Evolutionary conservation across 1,140 invertebrate genomes (phyloP).

Genomic region (Ceratina australensis): DNA sequence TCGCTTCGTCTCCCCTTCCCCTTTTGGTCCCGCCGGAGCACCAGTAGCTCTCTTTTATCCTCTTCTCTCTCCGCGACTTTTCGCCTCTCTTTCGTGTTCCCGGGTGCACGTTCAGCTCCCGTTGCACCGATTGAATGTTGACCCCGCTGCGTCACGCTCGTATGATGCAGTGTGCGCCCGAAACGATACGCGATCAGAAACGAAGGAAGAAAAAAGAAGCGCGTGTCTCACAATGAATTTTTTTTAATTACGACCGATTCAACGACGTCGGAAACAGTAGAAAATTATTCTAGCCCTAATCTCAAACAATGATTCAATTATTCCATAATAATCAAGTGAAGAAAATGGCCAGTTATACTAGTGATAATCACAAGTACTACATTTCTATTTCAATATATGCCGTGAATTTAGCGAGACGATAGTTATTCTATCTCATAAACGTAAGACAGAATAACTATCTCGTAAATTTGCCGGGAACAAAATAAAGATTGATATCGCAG

Average conservation of each 20-base stretch:
- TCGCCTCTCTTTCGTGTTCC: conserved; percentile 25
- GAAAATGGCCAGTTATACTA: no score
- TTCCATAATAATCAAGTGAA: no score
- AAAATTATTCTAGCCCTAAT: neutral
- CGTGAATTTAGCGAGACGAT: no score
- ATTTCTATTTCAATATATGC: no score
- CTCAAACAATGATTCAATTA: neutral
- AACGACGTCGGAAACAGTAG: neutral
- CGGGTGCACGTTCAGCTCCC: conserved; percentile 39
- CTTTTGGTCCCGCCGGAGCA: neutral
- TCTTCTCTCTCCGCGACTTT: conserved; percentile 1
- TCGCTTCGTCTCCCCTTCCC: neutral
- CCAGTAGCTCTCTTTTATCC: conserved; percentile 33
- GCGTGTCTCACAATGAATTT: neutral
- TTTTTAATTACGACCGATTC: no score
- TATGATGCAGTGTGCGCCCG: conserved; percentile 30
- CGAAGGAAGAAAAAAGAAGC: neutral
- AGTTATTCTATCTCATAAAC: no score
- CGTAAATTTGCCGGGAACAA: neutral
- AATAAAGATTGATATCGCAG: neutral
- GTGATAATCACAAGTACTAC: no score
- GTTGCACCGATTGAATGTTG: conserved; percentile 49
- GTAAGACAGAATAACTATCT: no score
- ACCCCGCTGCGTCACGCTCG: conserved; percentile 48
- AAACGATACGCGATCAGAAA: conserved; percentile 28